Percentiles rank a stretch among this genome's conserved stretches.
Conservation (phyloP, 2,888 invertebrate species). For the Conomelus anceps region DNA sequence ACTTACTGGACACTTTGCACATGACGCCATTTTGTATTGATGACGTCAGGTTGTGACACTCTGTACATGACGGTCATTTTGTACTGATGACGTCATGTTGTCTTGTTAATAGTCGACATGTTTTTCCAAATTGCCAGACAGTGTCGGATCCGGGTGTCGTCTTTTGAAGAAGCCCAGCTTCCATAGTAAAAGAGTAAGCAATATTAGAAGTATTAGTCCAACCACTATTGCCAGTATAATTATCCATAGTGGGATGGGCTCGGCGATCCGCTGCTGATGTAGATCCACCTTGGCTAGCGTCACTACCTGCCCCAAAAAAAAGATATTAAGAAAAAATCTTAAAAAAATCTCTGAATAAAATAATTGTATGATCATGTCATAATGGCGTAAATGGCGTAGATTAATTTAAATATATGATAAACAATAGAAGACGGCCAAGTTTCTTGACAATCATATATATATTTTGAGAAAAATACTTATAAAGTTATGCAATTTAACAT, state of each 20-base stretch:
- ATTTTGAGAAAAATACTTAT: too few species aligned
- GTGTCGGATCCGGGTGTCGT: constrained; percentile 73
- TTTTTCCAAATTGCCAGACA: constrained; percentile 72
- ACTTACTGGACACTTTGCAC: too few species aligned
- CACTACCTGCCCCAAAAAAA: constrained; percentile 58
- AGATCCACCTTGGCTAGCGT: constrained; percentile 75
- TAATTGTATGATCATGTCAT: background rate
- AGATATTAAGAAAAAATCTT: constrained; percentile 23
- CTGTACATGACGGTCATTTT: too few species aligned
- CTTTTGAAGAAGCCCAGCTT: constrained; percentile 87
- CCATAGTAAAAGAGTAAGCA: constrained; percentile 75
- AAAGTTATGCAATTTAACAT: too few species aligned
- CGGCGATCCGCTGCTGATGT: constrained; percentile 63
- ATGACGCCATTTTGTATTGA: too few species aligned
- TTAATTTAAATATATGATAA: too few species aligned
- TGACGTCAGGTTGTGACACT: too few species aligned
- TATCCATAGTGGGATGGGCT: constrained; percentile 77
- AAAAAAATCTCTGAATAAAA: background rate
- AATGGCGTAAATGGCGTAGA: background rate
- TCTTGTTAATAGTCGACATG: constrained; percentile 46
- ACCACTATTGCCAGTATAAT: constrained; percentile 75
- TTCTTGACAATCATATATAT: too few species aligned
- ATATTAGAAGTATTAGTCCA: constrained; percentile 72
- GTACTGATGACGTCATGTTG: too few species aligned
- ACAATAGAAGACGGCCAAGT: too few species aligned